Base-by-base conservation (phyloP, 2,113 vertebrate genomes). In the Petroica traversi region DNA sequence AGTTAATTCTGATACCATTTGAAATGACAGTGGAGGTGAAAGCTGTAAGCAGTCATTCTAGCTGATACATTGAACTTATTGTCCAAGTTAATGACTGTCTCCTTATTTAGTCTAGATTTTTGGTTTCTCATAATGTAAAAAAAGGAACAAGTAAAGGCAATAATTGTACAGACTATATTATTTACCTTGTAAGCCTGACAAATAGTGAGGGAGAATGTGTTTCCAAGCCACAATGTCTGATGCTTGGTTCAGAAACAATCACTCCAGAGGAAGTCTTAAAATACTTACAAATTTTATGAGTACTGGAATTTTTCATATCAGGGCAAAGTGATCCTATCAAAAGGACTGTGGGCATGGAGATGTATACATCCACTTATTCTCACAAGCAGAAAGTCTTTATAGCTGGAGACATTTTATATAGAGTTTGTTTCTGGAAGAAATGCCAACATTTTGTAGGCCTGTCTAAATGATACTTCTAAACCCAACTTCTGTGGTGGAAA, bases 191-290 rank as follows among this genome's bases (percentile, higher is more conserved):
- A 95, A 64, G 26, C 10, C 11, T 82, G 59, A 95, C 95, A 68
- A 94, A 29, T 87, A 45, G 55, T 94, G 24, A 72, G 69, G 73
- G 61, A 95, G 57, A 15, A 17, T 80, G 7, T 71, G 66, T 95
- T 96, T 98, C 91, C 92, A 59, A 96, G 87, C 34, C 29, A 51
- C 22, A 71, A 13, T 87, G 14, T 92, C n/a, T 89, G n/a, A 72
- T 95, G 33, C 68, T 78, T 95, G 45, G 77, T 92, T 97, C 88
- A 83, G 78, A 95, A 57, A 40, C 52, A 85, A 38, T 82, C 41
- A 77, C 12, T 72, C 23, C 31, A 57, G 8, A 85, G 33, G 33
- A 38, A 68, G 23, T 48, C 52, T 67, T 73, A 82, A 96, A 97
- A 94, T 33, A 38, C 17, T 45, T 75, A 31, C 6, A 57, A 28